Conservation (phyloP, 2,113 vertebrate species). For the Cryptomyrus ogoouensis region DNA sequence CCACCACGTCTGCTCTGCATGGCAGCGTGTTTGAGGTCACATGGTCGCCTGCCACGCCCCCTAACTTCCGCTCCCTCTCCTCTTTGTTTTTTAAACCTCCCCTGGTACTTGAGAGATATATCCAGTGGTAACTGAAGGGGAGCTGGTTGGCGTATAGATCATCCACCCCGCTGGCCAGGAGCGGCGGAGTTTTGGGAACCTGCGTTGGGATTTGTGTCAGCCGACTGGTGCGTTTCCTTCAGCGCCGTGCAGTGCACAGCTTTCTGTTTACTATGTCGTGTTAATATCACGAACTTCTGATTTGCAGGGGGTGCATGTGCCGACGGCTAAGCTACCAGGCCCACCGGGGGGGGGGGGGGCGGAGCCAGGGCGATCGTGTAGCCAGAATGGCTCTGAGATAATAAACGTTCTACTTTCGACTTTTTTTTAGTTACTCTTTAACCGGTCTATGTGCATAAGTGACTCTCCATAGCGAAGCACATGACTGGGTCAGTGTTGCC, state of each 20-base stretch:
- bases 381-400: not conserved
- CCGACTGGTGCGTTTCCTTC: not conserved
- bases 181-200: not conserved
- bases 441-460: not conserved
- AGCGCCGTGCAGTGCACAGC: not conserved
- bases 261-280: not conserved
- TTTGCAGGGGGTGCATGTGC: not conserved
- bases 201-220: not conserved
- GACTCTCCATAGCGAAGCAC: not conserved
- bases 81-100: not conserved
- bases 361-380: too few relatives aligned
- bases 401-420: not conserved
- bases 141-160: not conserved
- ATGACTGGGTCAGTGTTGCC: not conserved
- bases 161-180: not conserved
- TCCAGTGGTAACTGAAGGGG: not conserved
- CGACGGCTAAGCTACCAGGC: not conserved
- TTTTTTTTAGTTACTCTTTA: slow-evolving; percentile 9
- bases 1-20: not conserved
- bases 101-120: not conserved
- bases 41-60: not conserved
- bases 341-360: slow-evolving; percentile 20
- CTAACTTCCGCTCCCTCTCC: not conserved
- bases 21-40: not conserved
- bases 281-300: not conserved